Evolutionary conservation across 2,888 invertebrate genomes (phyloP).

Genomic region (Altica lythri): DNA sequence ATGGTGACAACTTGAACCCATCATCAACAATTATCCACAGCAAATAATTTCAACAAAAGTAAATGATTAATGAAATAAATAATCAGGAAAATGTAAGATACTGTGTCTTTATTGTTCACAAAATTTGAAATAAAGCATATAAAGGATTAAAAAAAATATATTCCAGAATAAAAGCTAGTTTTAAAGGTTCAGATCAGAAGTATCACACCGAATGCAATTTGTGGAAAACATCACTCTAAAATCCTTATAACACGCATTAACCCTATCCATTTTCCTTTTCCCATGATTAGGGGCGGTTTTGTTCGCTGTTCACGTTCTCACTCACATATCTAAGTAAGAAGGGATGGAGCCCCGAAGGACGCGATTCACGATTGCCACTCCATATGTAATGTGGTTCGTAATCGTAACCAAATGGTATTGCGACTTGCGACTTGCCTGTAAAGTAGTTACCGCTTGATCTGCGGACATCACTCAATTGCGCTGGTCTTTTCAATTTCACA

Average conservation of each 20-base stretch:
- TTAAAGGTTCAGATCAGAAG: no score
- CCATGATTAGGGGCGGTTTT: slow-evolving; percentile 33
- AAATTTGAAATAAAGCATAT: no score
- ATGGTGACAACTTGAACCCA: no score
- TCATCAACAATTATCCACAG: no score
- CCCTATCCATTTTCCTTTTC: slow-evolving; percentile 29
- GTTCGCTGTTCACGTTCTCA: slow-evolving; percentile 38
- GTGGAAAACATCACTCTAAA: slow-evolving; percentile 28
- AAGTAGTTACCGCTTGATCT: slow-evolving; percentile 30
- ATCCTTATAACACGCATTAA: slow-evolving; percentile 30
- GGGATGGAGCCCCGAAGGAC: slow-evolving; percentile 30
- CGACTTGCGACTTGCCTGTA: slow-evolving; percentile 39
- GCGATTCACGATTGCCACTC: slow-evolving; percentile 44
- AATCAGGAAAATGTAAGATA: no score
- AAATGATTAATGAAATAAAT: no score
- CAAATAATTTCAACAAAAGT: no score
- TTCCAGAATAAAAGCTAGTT: no score
- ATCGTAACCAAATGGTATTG: slow-evolving; percentile 43
- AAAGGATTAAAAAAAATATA: no score
- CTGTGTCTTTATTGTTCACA: no score
- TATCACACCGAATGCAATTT: slow-evolving; percentile 26
- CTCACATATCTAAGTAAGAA: slow-evolving; percentile 42
- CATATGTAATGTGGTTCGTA: slow-evolving; percentile 42
- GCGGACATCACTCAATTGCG: slow-evolving; percentile 19
- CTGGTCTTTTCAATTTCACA: no score